phyloP scores from a whole-genome alignment of 2,797 vertebrate species.

The Lagocephalus sceleratus region DNA sequence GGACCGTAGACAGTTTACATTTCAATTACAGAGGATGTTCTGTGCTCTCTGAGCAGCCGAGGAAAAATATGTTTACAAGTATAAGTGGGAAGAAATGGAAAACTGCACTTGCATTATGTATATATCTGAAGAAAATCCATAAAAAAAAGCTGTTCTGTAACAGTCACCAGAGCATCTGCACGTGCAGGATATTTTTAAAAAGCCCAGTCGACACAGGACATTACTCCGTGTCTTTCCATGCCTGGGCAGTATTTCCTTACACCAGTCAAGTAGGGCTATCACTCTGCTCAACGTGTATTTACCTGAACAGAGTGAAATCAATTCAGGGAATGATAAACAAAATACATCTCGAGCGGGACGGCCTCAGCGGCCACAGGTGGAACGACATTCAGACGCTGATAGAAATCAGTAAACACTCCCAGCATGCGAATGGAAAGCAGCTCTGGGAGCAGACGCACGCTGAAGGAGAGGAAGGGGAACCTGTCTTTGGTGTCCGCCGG shows the following conservation, averaged over 20 bases:
- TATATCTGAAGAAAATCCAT: constrained; percentile 24
- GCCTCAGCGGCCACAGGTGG: constrained; percentile 42
- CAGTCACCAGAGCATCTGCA: background rate
- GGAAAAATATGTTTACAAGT: constrained; percentile 51
- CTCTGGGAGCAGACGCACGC: constrained; percentile 17
- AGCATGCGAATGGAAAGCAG: constrained; percentile 46
- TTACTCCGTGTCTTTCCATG: constrained; percentile 30
- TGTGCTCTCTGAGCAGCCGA: constrained; percentile 51
- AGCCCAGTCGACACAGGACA: constrained; percentile 7
- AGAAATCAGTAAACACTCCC: constrained; percentile 59
- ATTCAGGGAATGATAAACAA: constrained; percentile 53
- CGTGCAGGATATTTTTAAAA: constrained; percentile 25
- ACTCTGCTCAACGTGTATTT: constrained; percentile 27
- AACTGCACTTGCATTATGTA: constrained; percentile 31
- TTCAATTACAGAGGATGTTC: constrained; percentile 60
- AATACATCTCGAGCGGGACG: constrained; percentile 38
- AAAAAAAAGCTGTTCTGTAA: constrained; percentile 18
- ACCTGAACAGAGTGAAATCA: constrained; percentile 43
- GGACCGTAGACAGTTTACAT: constrained; percentile 69
- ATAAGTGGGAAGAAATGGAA: constrained; percentile 37
- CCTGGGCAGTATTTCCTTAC: constrained; percentile 32
- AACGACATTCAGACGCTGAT: constrained; percentile 57
- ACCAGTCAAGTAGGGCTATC: constrained; percentile 45
- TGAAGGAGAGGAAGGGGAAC: background rate
- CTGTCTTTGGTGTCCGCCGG: constrained; percentile 2